Conservation (phyloP, 64 coral and sea anemone genomes). For the Montipora foliosa region DNA sequence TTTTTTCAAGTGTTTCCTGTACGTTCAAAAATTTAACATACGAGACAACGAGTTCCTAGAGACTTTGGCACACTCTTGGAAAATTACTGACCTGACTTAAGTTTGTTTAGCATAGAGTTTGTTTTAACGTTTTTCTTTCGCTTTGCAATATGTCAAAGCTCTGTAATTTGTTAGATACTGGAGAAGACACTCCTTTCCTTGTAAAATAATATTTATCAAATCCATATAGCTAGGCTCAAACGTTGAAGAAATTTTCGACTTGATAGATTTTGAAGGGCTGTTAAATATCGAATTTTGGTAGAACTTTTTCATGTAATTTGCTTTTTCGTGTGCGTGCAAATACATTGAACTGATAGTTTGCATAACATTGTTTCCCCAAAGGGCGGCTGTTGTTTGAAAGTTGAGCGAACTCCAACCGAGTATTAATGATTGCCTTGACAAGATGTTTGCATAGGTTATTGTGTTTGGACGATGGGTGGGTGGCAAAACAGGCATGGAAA, state of each 20-base stretch:
- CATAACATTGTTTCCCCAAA: background rate
- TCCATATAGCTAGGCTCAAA: background rate
- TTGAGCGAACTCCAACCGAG: conserved; percentile 43
- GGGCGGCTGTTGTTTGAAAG: conserved; percentile 50
- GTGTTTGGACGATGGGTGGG: conserved; percentile 15
- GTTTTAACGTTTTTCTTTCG: background rate
- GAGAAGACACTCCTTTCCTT: too few relatives aligned
- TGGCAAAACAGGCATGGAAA: background rate
- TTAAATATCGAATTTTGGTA: too few relatives aligned
- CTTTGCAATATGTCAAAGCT: background rate
- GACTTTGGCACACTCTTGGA: background rate
- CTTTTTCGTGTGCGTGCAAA: background rate
- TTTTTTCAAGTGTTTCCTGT: conserved; percentile 22
- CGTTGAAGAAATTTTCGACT: background rate
- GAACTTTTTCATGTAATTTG: background rate
- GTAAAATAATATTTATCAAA: too few relatives aligned
- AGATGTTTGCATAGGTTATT: conserved; percentile 52
- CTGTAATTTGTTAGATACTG: background rate
- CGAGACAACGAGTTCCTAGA: background rate
- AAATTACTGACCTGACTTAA: background rate
- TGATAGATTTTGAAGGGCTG: background rate
- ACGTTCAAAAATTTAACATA: background rate
- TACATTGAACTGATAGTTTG: background rate
- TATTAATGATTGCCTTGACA: conserved; percentile 39
- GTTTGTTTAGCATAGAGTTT: background rate